Evolutionary conservation across 1,140 invertebrate genomes (phyloP).

Genomic region (Lepidostoma basale): DNA sequence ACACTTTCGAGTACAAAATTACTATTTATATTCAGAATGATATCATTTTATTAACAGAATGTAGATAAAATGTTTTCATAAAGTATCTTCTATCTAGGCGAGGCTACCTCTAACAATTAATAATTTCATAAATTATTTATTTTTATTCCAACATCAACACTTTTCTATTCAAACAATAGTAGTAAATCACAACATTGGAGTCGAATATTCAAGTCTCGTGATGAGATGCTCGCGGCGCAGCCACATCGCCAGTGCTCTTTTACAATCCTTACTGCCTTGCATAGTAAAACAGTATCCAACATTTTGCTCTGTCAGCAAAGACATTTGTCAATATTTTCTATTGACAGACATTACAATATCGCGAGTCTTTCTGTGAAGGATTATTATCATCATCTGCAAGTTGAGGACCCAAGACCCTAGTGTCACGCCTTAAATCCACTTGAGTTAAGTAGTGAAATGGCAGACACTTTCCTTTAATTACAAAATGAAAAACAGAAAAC

Average conservation of each 20-base stretch:
- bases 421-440: no score
- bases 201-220: constrained; percentile 45
- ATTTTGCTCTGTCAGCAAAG: not conserved
- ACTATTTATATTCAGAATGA: constrained; percentile 30
- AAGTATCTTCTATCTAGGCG: constrained; percentile 36
- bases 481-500: no score
- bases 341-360: not conserved
- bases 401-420: not conserved
- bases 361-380: not conserved
- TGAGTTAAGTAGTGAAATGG: no score
- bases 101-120: constrained; percentile 40
- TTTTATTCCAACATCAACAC: constrained; percentile 40
- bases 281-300: constrained; percentile 11
- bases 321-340: not conserved
- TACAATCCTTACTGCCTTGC: not conserved
- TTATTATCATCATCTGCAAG: not conserved
- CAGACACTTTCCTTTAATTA: no score
- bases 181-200: constrained; percentile 47
- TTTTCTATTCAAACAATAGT: constrained; percentile 44
- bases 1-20: constrained; percentile 32
- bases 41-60: constrained; percentile 15
- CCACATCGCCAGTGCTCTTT: no score
- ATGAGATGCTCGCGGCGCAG: not conserved
- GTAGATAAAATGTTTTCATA: constrained; percentile 23
- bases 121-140: constrained; percentile 36